Evolutionary conservation across 1,140 invertebrate genomes (phyloP).

Genomic region (Maniola jurtina): DNA sequence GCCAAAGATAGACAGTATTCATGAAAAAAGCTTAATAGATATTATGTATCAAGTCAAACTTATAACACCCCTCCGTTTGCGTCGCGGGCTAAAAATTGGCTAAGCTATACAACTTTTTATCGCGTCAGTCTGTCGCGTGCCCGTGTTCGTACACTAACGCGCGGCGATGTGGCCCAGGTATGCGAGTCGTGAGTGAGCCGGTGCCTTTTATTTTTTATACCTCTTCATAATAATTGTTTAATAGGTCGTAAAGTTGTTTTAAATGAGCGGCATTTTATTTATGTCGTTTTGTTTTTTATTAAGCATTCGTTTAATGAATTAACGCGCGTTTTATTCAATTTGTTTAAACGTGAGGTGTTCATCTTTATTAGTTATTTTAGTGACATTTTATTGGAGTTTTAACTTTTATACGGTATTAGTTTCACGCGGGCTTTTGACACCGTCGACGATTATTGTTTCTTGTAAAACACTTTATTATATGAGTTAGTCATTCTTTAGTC

Average conservation of each 20-base stretch:
- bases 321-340: conserved; percentile 3
- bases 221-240: conserved; percentile 6
- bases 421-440: background rate
- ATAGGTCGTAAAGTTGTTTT: conserved; percentile 9
- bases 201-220: conserved; percentile 2
- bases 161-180: background rate
- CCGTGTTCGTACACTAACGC: background rate
- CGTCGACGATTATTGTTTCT: background rate
- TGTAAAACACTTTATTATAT: no score
- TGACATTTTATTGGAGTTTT: conserved; percentile 1
- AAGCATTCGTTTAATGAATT: background rate
- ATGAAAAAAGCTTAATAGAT: no score
- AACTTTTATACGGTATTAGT: background rate
- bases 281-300: conserved; percentile 4
- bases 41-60: no score
- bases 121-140: background rate
- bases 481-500: no score
- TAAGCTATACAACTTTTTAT: background rate
- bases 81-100: no score
- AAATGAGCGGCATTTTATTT: conserved; percentile 8
- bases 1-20: no score
- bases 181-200: background rate
- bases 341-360: background rate
- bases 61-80: no score
- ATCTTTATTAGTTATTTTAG: conserved; percentile 1